phyloP scores from a whole-genome alignment of 2,888 invertebrate species.

The Platycnemis pennipes region DNA sequence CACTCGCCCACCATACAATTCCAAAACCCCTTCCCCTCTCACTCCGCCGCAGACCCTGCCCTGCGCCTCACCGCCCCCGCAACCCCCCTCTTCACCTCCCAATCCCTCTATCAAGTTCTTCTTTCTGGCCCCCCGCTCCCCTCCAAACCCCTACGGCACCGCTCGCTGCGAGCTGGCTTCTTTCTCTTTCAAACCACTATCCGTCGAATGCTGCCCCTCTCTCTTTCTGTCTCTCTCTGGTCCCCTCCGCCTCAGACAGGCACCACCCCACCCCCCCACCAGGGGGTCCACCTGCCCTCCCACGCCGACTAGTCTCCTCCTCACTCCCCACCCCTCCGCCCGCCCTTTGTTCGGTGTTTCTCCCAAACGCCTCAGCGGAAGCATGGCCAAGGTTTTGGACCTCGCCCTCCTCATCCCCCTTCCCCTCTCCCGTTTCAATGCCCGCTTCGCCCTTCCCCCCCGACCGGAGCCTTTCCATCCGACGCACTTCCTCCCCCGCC shows the following conservation, averaged over 20 bases:
- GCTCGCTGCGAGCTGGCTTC: constrained; percentile 2
- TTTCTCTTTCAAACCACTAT: constrained; percentile 38
- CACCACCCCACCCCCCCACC: constrained; percentile 72
- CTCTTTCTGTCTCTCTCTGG: constrained; percentile 49
- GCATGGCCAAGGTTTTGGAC: constrained; percentile 44
- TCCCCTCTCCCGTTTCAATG: background rate
- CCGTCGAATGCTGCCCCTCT: background rate
- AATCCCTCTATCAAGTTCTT: background rate
- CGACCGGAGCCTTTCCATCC: background rate
- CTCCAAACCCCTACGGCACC: background rate
- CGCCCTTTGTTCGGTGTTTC: constrained; percentile 75
- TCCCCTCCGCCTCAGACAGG: constrained; percentile 71
- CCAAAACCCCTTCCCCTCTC: background rate
- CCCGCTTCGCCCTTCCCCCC: background rate
- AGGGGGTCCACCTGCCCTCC: constrained; percentile 72
- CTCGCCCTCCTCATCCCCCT: background rate
- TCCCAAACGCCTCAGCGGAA: constrained; percentile 74
- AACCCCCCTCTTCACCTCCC: background rate
- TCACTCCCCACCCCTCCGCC: background rate
- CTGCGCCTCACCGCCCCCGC: background rate
- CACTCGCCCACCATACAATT: background rate
- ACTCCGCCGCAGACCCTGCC: background rate
- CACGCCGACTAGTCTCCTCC: background rate
- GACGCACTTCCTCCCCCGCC: constrained; percentile 70
- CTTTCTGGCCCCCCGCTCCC: background rate